phyloP scores from a whole-genome alignment of 2,113 vertebrate genomes.

The Muscicapa adusta region DNA sequence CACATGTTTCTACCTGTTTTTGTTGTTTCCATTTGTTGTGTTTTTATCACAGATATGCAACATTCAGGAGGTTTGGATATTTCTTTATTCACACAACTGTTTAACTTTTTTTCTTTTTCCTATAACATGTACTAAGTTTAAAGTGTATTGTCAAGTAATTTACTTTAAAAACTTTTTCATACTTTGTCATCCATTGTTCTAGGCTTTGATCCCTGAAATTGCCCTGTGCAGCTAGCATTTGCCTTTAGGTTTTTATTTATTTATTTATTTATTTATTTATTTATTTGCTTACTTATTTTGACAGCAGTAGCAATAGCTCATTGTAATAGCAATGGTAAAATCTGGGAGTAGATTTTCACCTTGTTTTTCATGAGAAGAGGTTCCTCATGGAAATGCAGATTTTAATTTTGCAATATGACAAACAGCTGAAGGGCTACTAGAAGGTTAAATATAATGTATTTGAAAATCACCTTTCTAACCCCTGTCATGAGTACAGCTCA shows the following conservation, averaged over 20 bases:
- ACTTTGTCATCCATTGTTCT: neutral
- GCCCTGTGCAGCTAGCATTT: neutral
- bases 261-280: neutral
- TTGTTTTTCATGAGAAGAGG: neutral
- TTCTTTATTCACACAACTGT: neutral
- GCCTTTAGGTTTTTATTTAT: neutral
- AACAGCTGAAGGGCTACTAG: neutral
- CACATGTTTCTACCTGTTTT: accelerated
- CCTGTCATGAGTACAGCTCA: neutral
- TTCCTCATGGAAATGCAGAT: neutral
- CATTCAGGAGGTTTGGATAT: neutral
- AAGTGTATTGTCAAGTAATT: neutral
- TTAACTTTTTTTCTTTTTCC: neutral
- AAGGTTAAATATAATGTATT: neutral
- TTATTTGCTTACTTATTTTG: neutral
- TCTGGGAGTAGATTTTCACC: neutral
- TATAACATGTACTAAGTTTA: neutral
- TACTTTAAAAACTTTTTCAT: neutral
- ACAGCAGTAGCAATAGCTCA: neutral
- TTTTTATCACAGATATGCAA: neutral
- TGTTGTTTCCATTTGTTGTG: neutral
- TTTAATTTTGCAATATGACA: neutral
- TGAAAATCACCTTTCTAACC: neutral
- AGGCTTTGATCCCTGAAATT: neutral
- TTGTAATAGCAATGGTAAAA: neutral